Percentiles rank a stretch among this genome's conserved stretches.
phyloP scores from a whole-genome alignment of 2,113 vertebrate species.

The Colius striatus region DNA sequence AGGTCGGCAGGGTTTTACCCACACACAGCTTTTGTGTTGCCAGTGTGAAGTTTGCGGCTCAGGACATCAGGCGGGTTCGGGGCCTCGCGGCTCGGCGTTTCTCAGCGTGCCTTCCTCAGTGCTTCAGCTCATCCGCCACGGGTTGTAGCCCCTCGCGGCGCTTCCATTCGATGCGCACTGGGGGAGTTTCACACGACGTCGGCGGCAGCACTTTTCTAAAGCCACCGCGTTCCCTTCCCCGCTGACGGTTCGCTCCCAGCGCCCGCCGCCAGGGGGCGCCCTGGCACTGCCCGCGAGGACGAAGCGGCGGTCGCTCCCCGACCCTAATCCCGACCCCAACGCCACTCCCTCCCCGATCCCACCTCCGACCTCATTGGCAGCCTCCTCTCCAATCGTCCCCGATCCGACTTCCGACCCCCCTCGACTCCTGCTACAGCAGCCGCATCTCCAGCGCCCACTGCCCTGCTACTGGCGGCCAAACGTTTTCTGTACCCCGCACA shows the following conservation, averaged over 20 bases:
- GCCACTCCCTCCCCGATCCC: too few species aligned
- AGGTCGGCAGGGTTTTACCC: neutral
- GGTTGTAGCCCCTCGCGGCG: neutral
- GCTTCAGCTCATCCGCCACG: neutral
- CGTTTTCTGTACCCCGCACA: neutral
- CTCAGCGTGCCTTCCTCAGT: fast-evolving
- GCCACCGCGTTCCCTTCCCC: too few species aligned
- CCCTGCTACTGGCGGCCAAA: neutral
- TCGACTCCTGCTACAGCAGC: neutral
- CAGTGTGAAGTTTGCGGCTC: neutral
- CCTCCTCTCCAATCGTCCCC: too few species aligned
- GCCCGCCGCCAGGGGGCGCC: neutral
- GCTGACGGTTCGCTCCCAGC: too few species aligned
- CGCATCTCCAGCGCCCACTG: neutral
- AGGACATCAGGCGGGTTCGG: neutral
- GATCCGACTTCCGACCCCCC: too few species aligned
- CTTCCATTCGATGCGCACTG: fast-evolving
- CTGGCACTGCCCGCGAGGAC: neutral
- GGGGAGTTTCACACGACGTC: fast-evolving
- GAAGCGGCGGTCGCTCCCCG: too few species aligned
- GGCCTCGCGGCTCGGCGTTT: fast-evolving
- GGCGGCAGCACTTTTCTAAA: neutral
- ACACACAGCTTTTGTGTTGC: neutral
- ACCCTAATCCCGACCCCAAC: too few species aligned
- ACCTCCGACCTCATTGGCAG: too few species aligned